Evolutionary conservation across 2,888 invertebrate genomes (phyloP).

Genomic region (Trachelus iudaicus): DNA sequence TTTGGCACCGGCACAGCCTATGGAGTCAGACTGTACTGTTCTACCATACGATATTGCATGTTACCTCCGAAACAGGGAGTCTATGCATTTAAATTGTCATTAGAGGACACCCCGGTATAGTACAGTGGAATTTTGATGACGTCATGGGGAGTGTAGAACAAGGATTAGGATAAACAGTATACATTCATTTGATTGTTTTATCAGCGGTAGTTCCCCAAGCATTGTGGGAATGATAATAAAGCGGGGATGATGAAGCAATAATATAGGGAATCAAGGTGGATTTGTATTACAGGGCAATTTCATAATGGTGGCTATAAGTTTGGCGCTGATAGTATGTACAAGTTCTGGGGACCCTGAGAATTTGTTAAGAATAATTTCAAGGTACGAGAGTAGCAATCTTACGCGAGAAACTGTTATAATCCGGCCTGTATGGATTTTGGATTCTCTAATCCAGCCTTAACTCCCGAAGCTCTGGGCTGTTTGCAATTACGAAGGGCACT

Average conservation of each 20-base stretch:
- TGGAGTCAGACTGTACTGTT: background rate
- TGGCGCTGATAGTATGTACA: background rate
- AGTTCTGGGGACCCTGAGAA: background rate
- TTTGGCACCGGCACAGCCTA: constrained; percentile 18
- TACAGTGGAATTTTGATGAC: background rate
- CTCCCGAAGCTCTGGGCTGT: constrained; percentile 31
- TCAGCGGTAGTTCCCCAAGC: background rate
- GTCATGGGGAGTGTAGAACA: background rate
- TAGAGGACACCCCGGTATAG: constrained; percentile 19
- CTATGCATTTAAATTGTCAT: constrained; percentile 52
- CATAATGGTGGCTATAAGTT: background rate
- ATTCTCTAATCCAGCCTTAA: constrained; percentile 31
- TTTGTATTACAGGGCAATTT: background rate
- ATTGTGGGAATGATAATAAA: background rate
- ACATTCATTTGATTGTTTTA: background rate
- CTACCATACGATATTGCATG: background rate
- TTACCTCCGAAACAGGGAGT: constrained; percentile 34
- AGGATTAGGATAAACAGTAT: background rate
- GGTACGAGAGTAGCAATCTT: background rate
- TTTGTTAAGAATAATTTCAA: background rate
- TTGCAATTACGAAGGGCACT: constrained; percentile 46
- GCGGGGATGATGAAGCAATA: background rate
- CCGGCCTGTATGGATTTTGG: constrained; percentile 2
- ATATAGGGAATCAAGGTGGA: background rate
- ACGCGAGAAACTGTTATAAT: background rate